Conservation (phyloP, 2,797 vertebrate genomes). For the Lagorchestes hirsutus region DNA sequence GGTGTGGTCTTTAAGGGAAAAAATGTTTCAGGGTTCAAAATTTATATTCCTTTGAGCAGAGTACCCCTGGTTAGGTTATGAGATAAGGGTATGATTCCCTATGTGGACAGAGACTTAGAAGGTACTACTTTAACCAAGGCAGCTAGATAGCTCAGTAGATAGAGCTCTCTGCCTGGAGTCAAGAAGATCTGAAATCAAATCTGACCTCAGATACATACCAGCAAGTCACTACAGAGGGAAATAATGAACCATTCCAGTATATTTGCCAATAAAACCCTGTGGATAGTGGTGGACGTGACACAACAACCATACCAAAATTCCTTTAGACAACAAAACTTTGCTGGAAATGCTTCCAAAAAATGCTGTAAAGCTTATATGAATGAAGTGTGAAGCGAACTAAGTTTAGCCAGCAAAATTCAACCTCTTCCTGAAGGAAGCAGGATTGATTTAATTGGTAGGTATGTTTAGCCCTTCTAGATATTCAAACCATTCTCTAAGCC, state of each 20-base stretch:
- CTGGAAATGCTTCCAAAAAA: slow-evolving; percentile 57
- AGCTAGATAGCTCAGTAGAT: not conserved
- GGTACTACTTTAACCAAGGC: not conserved
- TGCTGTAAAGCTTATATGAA: slow-evolving; percentile 61
- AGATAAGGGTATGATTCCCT: too few relatives aligned
- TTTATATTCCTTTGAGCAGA: too few relatives aligned
- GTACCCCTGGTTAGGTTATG: too few relatives aligned
- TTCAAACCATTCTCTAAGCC: slow-evolving; percentile 26
- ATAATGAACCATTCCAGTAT: not conserved
- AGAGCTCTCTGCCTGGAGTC: not conserved
- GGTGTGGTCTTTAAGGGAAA: too few relatives aligned
- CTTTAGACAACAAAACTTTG: not conserved
- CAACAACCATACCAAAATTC: not conserved
- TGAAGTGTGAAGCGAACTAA: not conserved
- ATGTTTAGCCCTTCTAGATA: not conserved
- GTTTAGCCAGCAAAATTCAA: slow-evolving; percentile 59
- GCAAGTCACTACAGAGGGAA: not conserved
- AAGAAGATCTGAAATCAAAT: not conserved
- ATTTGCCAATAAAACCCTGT: not conserved
- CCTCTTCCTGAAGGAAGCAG: slow-evolving; percentile 40
- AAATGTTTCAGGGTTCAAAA: too few relatives aligned
- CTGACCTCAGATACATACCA: not conserved
- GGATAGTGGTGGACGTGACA: not conserved
- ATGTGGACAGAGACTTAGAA: slow-evolving; percentile 11
- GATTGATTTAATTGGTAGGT: slow-evolving; percentile 68